These are phyloP conservation scores for Poecilia picta DNA, from an alignment of 2,797 vertebrate species.

Conservation along the genomic window DNA sequence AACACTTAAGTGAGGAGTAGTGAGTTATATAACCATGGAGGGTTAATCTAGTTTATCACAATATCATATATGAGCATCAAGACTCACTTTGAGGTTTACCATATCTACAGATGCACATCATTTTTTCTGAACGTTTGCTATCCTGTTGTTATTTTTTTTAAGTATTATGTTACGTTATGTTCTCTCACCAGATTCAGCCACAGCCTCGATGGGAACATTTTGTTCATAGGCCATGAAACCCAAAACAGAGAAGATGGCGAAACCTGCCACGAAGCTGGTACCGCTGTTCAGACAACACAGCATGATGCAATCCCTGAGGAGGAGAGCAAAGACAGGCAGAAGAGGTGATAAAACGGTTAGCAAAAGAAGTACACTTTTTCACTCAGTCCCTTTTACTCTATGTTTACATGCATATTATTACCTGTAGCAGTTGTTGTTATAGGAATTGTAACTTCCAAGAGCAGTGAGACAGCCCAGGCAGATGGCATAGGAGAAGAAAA, in stretches of 20 bases:
- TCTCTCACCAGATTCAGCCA: slow-evolving; percentile 95
- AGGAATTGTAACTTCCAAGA: slow-evolving; percentile 96
- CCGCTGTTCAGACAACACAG: slow-evolving; percentile 98
- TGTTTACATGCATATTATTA: slow-evolving; percentile 62
- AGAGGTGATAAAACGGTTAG: not conserved
- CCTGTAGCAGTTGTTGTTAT: slow-evolving; percentile 99
- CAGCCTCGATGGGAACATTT: slow-evolving; percentile 95
- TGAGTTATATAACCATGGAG: slow-evolving; percentile 51
- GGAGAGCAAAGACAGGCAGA: slow-evolving; percentile 14
- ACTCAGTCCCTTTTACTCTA: not conserved
- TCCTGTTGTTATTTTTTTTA: not conserved
- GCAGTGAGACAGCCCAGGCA: slow-evolving; percentile 97
- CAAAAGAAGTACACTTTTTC: not conserved
- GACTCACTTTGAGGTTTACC: not conserved
- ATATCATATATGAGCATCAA: slow-evolving; percentile 15
- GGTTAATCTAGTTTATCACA: slow-evolving; percentile 37
- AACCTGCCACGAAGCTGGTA: slow-evolving; percentile 97
- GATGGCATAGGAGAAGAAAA: slow-evolving; percentile 99
- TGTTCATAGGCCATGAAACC: slow-evolving; percentile 99
- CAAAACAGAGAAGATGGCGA: slow-evolving; percentile 98
- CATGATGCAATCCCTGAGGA: slow-evolving; percentile 93
- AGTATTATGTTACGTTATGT: not conserved
- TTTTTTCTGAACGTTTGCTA: not conserved
- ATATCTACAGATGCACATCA: not conserved
- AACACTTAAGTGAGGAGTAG: slow-evolving; percentile 52